Base-by-base conservation (phyloP, 2,113 vertebrate species). In the Cricetomys ansorgei region DNA sequence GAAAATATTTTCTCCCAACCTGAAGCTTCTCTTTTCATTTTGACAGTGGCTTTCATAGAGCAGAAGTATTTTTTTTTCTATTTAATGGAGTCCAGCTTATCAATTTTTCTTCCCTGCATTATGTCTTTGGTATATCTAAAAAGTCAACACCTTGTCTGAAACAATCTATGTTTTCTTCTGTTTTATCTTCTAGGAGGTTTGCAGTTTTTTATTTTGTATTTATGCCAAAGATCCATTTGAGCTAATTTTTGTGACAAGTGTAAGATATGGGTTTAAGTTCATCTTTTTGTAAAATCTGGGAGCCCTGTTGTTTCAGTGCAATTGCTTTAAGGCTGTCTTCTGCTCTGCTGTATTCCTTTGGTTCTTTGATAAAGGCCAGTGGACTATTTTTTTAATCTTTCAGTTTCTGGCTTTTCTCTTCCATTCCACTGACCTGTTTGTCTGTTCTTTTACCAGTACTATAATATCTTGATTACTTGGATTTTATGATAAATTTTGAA, bases 181-280 rank as follows among this genome's bases (percentile, higher is more conserved):
- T n/a, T 95, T 95, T 81, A 80, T 95, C 16, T 79, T 79, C 64
- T 86, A 45, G 10, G 16, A 31, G 37, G 43, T 92, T 76, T 79
- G 64, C 17, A 48, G 23, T 29, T 50, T 84, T 89, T 37, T 25
- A n/a, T 59, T 70, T 84, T 85, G 67, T n/a, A 43, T 69, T 67
- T 77, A 77, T 45, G 31, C 57, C 40, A 45, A 7, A 77, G 62
- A 85, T 48, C 17, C 31, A 72, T 65, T 73, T 89, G 53, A 62
- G 43, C 69, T 89, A 29, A 70, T 70, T 62, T 88, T 80, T 93
- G 31, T 86, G 64, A 65, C 37, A 59, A 34, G 1, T 57, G 1
- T 91, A 50, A 91, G 11, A 0, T 79, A 27, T 80, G 1, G 45
- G 6, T 29, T 40, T 62, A 57, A 3, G 0, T 43, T 50, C 27